phyloP scores from a whole-genome alignment of 2,797 vertebrate genomes.

The Phrynocephalus guinanensis region DNA sequence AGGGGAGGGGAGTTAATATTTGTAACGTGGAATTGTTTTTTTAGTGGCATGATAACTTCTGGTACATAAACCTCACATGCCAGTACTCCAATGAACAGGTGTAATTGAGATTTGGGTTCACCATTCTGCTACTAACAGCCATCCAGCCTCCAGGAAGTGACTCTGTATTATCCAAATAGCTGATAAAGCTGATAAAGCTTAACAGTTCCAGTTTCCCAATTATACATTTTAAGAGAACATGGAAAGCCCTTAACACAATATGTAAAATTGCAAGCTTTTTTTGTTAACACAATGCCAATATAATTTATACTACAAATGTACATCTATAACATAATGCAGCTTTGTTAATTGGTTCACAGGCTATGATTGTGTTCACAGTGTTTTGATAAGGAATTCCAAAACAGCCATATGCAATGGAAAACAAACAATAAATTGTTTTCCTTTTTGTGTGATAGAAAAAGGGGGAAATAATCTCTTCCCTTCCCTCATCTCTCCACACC shows the following conservation, averaged over 20 bases:
- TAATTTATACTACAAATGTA: slow-evolving; percentile 14
- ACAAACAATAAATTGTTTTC: neutral
- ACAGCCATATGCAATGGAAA: neutral
- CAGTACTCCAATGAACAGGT: neutral
- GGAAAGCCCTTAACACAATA: neutral
- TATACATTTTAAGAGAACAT: neutral
- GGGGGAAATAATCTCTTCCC: neutral
- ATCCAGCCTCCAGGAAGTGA: neutral
- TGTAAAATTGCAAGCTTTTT: too few relatives aligned
- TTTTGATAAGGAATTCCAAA: neutral
- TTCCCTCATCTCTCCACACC: neutral
- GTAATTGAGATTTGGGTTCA: neutral
- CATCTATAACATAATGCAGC: neutral
- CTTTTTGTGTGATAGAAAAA: neutral
- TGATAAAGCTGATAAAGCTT: too few relatives aligned
- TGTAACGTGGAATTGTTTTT: neutral
- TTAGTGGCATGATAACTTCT: too few relatives aligned
- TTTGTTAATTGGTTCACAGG: neutral
- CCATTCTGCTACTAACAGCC: neutral
- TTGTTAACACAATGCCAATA: neutral
- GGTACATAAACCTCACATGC: neutral
- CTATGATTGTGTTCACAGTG: neutral
- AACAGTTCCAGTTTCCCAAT: neutral
- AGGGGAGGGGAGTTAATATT: neutral
- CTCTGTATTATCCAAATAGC: neutral